Evolutionary conservation across 2,888 invertebrate species (phyloP).

Genomic region (Patella depressa): DNA sequence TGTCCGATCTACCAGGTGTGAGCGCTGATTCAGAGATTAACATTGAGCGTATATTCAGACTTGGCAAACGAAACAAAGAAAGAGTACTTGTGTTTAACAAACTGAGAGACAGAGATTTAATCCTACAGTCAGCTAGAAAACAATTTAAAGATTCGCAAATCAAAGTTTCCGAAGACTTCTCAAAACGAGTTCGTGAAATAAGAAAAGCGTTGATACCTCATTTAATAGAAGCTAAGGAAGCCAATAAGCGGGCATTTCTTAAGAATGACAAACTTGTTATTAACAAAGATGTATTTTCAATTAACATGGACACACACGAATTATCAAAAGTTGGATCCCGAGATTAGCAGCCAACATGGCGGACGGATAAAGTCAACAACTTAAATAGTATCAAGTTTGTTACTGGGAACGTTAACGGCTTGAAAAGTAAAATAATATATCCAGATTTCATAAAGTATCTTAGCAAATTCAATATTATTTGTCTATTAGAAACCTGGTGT

Average conservation of each 20-base stretch:
- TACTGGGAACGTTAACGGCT: constrained; percentile 1
- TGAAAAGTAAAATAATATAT: not conserved
- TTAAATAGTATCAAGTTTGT: not conserved
- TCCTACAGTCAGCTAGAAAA: not conserved
- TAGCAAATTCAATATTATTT: not conserved
- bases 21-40: constrained; percentile 4
- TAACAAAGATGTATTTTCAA: not conserved
- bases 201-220: not conserved
- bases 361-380: too few species aligned
- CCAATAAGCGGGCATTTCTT: not conserved
- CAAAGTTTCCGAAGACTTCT: not conserved
- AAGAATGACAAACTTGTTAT: not conserved
- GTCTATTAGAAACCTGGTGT: not conserved
- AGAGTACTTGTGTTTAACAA: not conserved
- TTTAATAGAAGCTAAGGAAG: not conserved
- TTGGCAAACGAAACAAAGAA: not conserved
- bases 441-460: not conserved
- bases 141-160: not conserved
- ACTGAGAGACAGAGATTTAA: not conserved
- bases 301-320: constrained; percentile 1
- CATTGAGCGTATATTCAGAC: not conserved
- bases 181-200: not conserved
- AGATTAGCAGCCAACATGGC: too few species aligned
- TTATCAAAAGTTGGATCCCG: not conserved
- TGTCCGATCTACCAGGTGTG: not conserved